Percentiles rank a stretch among this genome's conserved stretches.
These are phyloP conservation scores for Girardinichthys multiradiatus DNA, from an alignment of 2,113 vertebrate species.

Conservation along the genomic window DNA sequence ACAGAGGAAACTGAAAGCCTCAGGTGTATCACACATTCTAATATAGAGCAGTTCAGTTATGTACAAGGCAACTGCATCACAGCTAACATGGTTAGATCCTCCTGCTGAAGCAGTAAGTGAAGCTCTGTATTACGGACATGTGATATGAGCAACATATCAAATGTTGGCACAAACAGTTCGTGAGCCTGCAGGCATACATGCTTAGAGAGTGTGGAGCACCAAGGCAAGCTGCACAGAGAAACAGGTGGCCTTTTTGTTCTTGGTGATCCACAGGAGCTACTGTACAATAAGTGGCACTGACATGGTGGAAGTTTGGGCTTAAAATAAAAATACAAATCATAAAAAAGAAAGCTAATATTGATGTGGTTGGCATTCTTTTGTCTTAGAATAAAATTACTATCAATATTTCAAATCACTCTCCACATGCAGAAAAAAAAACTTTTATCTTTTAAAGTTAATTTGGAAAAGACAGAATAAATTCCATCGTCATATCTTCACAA, in stretches of 20 bases:
- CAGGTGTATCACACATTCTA: neutral
- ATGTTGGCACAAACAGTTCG: slow-evolving; percentile 7
- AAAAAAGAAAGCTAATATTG: too few species aligned
- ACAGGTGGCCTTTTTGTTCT: neutral
- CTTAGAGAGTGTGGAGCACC: neutral
- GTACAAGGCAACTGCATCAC: neutral
- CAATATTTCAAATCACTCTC: neutral
- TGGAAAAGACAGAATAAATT: too few species aligned
- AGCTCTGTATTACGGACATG: slow-evolving; percentile 13
- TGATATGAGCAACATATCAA: slow-evolving; percentile 26
- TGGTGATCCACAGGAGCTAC: neutral
- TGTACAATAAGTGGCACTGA: neutral
- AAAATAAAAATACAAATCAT: neutral
- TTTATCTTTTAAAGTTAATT: neutral
- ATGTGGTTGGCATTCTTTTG: neutral
- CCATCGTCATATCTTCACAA: too few species aligned
- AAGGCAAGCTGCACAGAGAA: neutral
- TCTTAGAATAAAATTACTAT: neutral
- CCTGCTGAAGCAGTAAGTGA: slow-evolving; percentile 7
- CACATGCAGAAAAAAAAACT: neutral
- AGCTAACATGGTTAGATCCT: neutral
- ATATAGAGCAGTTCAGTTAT: neutral
- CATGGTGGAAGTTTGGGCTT: neutral
- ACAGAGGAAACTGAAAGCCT: slow-evolving; percentile 15
- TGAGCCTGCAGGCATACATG: slow-evolving; percentile 10